Base-by-base conservation (phyloP, 92 coral and sea anemone genomes). In the Scolanthus callimorphus region DNA sequence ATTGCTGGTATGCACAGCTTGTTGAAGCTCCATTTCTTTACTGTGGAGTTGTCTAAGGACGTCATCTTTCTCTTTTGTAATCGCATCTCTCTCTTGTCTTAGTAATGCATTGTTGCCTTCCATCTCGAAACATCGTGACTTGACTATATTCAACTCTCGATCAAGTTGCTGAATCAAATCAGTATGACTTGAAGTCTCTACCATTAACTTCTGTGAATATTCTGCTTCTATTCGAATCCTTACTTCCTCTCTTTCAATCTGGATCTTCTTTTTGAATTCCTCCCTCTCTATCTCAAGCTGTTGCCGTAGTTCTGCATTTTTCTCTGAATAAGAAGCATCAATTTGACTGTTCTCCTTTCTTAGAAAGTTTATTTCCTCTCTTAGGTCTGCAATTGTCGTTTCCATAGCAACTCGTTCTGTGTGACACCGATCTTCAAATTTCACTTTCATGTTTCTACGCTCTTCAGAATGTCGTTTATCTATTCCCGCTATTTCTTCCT, bases 401-500 rank as follows among this genome's bases (percentile, higher is more conserved):
- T 89, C 96, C 58, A 74, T 31, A 39, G 81, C 71, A 2, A 66
- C 76, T 57, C 76, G 81, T 60, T 88, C 96, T 4, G 68, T 74
- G 27, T 82, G 90, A 46, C 77, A 76, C 37, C 83, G 78, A 57
- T 84, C 95, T 39, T 94, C 99, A 22, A 79, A 62, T 65, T 80
- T 90, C 37, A 59, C 38, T 56, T 89, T 78, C 20, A 94, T 13
- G 1, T 61, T 53, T 25, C 86, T 73, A 63, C 81, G 88, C 41
- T 94, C 99, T 27, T 71, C 79, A 1, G 91, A 84, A 41, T 73
- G 77, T 56, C 66, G 79, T 37, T 65, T 73, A 51, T 90, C 95
- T 59, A 89, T 65, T 58, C 89, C 90, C 15, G 87, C 51, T 27
- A 94, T 94, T 39, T 94, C 97, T 20, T 74, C 88, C 20, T 94